Evolutionary conservation across 2,888 invertebrate species (phyloP).

Genomic region (Leucophora obtusa): DNA sequence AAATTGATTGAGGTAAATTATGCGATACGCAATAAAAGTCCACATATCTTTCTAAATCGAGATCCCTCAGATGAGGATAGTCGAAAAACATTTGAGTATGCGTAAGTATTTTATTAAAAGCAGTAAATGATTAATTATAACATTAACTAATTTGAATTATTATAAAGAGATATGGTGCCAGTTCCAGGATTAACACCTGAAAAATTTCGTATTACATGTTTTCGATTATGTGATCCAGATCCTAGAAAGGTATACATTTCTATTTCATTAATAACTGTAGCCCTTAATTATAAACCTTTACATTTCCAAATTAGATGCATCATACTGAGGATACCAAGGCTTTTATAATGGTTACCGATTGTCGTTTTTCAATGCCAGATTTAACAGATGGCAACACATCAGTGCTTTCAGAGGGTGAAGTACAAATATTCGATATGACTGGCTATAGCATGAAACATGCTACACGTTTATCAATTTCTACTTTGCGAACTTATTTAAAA

Average conservation of each 20-base stretch:
- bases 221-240: slow-evolving; percentile 70
- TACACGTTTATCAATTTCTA: slow-evolving; percentile 78
- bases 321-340: slow-evolving; percentile 84
- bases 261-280: neutral
- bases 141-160: neutral
- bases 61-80: slow-evolving; percentile 77
- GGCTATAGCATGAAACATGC: slow-evolving; percentile 83
- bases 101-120: slow-evolving; percentile 67
- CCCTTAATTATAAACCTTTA: no score
- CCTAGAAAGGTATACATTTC: slow-evolving; percentile 69
- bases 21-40: slow-evolving; percentile 79
- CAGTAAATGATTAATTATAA: no score
- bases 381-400: slow-evolving; percentile 48
- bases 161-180: slow-evolving; percentile 68
- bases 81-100: slow-evolving; percentile 70
- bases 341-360: slow-evolving; percentile 86
- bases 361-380: slow-evolving; percentile 78
- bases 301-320: slow-evolving; percentile 79
- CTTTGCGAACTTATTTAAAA: slow-evolving; percentile 72
- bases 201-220: slow-evolving; percentile 69
- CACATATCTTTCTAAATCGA: slow-evolving; percentile 80
- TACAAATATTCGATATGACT: slow-evolving; percentile 85
- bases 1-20: slow-evolving; percentile 76
- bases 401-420: slow-evolving; percentile 80
- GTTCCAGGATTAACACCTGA: slow-evolving; percentile 73